Evolutionary conservation across 2,888 invertebrate genomes (phyloP), one percentile per base, ranked within the genome.

Genomic region (Eristalis intricaria): DNA sequence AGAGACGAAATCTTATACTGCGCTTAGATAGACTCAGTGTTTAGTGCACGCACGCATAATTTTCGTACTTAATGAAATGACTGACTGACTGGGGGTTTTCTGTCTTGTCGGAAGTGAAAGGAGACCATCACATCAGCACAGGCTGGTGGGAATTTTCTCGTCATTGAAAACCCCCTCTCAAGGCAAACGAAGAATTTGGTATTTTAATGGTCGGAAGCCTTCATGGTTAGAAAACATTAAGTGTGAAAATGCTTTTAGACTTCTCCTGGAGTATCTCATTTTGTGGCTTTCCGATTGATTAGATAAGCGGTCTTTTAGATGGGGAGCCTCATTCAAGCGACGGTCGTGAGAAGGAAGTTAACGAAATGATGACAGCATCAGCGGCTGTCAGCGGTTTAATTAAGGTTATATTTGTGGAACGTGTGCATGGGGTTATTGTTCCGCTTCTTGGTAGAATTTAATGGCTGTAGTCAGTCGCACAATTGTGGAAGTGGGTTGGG

Each of bases 211-310:
- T 71, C 58, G 58, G 74, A 70, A 84, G 75, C 70, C 56, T 60
- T 26, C 64, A 38, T 79, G 60, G 63, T 61, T 50, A 19, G 50
- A 61, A 58, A 58, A 69, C 74, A 84, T 79, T 84, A 61, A 74
- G 84, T 74, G 70, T 79, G 74, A 79, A 79, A 50, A 75, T 32
- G 68, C 50, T 73, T 84, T 63, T 73, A 15, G 76, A 56, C 10
- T 38, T 23, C 43, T n/a, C n/a, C n/a, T n/a, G n/a, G n/a, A 58
- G 50, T 40, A 50, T 75, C n/a, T 63, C 38, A 75, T 74, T 79
- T 84, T 70, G 79, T 78, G 70, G 79, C 74, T n/a, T 70, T 74
- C 70, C 64, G 71, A 79, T 79, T 84, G 79, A 71, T 64, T 78
- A 74, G 75, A 79, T 74, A 79, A 60, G 50, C n/a, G 43, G 13